Evolutionary conservation across 2,797 vertebrate genomes (phyloP), one percentile per base, ranked within the genome.

Genomic region (Myoxocephalus aenaeus): DNA sequence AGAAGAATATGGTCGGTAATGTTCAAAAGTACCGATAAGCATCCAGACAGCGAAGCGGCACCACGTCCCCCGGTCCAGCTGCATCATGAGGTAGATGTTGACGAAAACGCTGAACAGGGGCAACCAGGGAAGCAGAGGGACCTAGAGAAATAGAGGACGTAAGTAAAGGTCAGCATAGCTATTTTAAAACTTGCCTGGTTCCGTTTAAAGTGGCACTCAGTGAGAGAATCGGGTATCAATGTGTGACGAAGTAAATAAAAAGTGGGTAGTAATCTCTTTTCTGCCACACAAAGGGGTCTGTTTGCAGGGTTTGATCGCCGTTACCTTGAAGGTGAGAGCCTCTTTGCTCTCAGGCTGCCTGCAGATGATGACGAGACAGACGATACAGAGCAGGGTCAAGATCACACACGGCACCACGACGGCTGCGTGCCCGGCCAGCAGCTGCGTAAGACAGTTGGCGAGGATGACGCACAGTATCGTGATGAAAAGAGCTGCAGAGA

Each of bases 11-110:
- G 59, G 15, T 40, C 4, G 14, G 29, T 7, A 20, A 18, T 0
- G 20, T 44, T 46, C 1, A n/a, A 54, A 72, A 53, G 6, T 93
- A 99, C 98, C 98, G 17, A 97, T 62, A 0, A 73, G 5, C 97
- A 97, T 99, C 97, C 97, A 99, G 73, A 98, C 82, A 0, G 96
- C 80, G 89, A 99, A 99, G 17, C 95, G 93, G 0, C 57, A 84
- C 98, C 98, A 99, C 48, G 98, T 99, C 13, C 85, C 87, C 1
- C 76, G 0, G 73, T 96, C 95, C 90, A 99, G 94, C 93, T 98
- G 97, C 93, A 99, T 97, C 98, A 99, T 99, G 90, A 99, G 97
- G 93, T 99, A 97, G 92, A 99, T 84, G 85, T 99, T 99, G 81
- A 99, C 85, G 0, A 99, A 98, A 72, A 98, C 96, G 84, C 98